A percentile compares a stretch with the other conserved stretches of the same genome.
phyloP scores from a whole-genome alignment of 2,113 vertebrate genomes.

The Felis chaus region DNA sequence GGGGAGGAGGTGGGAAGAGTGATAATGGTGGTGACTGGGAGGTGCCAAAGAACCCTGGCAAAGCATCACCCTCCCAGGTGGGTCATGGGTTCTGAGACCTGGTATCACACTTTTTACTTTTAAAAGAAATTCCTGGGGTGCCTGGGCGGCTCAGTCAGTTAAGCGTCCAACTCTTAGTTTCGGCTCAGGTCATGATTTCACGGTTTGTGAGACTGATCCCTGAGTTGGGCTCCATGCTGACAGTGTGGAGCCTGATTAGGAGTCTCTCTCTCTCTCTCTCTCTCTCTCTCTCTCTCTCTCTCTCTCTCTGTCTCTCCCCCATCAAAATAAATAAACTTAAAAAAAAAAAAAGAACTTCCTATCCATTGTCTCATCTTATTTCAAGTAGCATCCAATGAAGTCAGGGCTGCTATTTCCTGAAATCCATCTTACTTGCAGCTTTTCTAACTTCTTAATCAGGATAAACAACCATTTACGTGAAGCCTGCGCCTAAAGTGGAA shows the following conservation, averaged over 20 bases:
- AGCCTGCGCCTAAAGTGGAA: not conserved
- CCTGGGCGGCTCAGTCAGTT: no score
- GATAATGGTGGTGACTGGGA: not conserved
- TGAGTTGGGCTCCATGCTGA: no score
- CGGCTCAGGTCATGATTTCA: no score
- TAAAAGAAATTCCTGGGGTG: not conserved
- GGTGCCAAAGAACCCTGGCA: not conserved
- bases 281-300: no score
- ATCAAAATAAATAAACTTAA: no score
- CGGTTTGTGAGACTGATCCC: no score
- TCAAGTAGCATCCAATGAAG: conserved; percentile 16
- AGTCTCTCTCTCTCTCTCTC: no score
- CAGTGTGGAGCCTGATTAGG: no score
- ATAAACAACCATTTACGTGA: not conserved
- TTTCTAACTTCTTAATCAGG: not conserved
- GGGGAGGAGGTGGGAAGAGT: rapidly evolving
- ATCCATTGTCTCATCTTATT: not conserved
- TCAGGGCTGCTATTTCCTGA: not conserved
- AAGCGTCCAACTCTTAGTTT: no score
- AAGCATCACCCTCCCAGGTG: not conserved
- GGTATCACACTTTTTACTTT: not conserved
- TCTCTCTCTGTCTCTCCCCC: no score
- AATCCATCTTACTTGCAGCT: not conserved
- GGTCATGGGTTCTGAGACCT: not conserved
- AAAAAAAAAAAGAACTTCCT: not conserved